Evolutionary conservation across 2,888 invertebrate genomes (phyloP).

Genomic region (Tanypteryx hageni): DNA sequence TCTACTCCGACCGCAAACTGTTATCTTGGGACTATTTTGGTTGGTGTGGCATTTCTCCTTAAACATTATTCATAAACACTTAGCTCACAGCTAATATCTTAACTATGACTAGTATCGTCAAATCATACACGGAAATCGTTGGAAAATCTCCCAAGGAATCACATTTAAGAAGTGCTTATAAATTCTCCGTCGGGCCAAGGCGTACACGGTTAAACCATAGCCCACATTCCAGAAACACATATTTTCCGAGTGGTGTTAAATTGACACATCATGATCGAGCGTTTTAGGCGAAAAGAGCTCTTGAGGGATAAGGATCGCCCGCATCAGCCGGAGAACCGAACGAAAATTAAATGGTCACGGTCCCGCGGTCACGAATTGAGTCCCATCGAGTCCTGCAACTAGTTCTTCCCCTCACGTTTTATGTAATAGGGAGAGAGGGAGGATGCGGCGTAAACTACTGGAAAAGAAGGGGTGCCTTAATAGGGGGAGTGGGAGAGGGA

Average conservation of each 20-base stretch:
- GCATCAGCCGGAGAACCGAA: neutral
- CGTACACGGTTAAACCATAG: neutral
- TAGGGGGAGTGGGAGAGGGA: neutral
- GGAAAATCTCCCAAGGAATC: too few relatives aligned
- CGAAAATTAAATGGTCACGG: neutral
- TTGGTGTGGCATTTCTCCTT: too few relatives aligned
- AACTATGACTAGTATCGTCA: too few relatives aligned
- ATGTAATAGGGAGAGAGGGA: neutral
- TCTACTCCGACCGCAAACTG: too few relatives aligned
- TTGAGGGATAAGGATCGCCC: neutral
- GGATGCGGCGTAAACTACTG: neutral
- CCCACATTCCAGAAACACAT: neutral
- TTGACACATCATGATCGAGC: neutral
- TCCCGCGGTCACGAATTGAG: neutral
- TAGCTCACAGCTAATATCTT: too few relatives aligned
- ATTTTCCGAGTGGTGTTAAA: neutral
- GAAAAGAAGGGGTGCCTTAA: neutral
- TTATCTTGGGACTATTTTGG: too few relatives aligned
- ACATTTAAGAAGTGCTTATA: too few relatives aligned
- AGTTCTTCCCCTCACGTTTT: neutral
- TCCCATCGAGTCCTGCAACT: neutral
- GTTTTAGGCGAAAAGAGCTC: neutral
- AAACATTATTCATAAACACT: too few relatives aligned
- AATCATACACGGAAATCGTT: too few relatives aligned
- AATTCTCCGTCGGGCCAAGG: neutral